Evolutionary conservation across 1,140 invertebrate species (phyloP).

Genomic region (Drosophila mauritiana): DNA sequence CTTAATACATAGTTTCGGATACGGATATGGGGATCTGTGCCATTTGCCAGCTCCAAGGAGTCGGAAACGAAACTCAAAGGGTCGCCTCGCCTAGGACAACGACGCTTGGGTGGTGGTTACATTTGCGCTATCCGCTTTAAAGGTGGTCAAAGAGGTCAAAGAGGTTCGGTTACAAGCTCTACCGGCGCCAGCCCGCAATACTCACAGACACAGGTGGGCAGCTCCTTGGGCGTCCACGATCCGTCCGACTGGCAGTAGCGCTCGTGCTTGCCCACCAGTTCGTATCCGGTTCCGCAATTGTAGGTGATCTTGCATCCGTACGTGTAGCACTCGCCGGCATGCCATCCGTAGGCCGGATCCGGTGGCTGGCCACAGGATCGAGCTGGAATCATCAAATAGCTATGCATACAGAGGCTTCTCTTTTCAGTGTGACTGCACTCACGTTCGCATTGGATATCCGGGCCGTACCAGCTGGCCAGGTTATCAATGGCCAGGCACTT

Average conservation of each 20-base stretch:
- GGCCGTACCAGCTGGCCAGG: conserved; percentile 95
- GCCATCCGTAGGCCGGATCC: conserved; percentile 95
- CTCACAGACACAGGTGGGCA: conserved; percentile 95
- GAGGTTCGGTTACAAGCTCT: conserved; percentile 44
- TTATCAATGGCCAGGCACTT: conserved; percentile 95
- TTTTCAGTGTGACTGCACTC: conserved; percentile 83
- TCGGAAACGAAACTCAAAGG: conserved; percentile 32
- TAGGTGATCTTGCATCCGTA: conserved; percentile 96
- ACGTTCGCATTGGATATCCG: conserved; percentile 97
- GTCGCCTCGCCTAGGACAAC: conserved; percentile 47
- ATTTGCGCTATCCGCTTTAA: conserved; percentile 78
- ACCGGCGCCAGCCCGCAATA: conserved; percentile 61
- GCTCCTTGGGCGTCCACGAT: conserved; percentile 94
- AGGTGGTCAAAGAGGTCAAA: conserved; percentile 38
- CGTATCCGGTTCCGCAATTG: conserved; percentile 95
- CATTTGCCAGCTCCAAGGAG: conserved; percentile 38
- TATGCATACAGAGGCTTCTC: neutral
- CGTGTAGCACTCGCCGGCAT: conserved; percentile 95
- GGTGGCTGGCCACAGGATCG: conserved; percentile 93
- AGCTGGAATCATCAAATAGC: conserved; percentile 85
- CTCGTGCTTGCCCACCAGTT: conserved; percentile 93
- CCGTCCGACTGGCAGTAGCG: conserved; percentile 94
- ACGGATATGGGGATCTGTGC: conserved; percentile 30
- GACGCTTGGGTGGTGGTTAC: conserved; percentile 72
- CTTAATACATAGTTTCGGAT: conserved; percentile 21